Evolutionary conservation across 2,888 invertebrate genomes (phyloP).

Genomic region (Leistus spinibarbis): DNA sequence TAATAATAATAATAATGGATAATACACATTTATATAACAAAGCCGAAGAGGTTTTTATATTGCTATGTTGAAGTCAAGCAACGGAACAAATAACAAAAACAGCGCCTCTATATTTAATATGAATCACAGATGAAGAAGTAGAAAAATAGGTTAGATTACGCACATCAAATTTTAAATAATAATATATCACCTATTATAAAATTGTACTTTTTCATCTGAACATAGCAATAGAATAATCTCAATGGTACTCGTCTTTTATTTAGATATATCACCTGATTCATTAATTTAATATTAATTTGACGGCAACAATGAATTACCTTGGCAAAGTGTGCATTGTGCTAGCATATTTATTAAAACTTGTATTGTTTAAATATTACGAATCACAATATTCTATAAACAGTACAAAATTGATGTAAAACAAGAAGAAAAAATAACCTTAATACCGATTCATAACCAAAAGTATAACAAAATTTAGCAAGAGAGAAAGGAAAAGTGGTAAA

Average conservation of each 20-base stretch:
- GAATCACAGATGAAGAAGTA: slow-evolving; percentile 6
- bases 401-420: slow-evolving; percentile 5
- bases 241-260: neutral
- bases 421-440: neutral
- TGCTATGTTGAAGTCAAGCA: neutral
- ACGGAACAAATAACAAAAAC: neutral
- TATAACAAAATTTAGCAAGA: slow-evolving; percentile 1
- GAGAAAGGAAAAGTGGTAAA: neutral
- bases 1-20: neutral
- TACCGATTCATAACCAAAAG: neutral
- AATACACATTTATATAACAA: neutral
- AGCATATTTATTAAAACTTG: slow-evolving; percentile 5
- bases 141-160: neutral
- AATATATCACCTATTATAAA: neutral
- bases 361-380: neutral
- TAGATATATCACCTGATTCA: slow-evolving; percentile 16
- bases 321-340: slow-evolving; percentile 12
- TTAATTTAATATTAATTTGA: slow-evolving; percentile 7
- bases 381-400: neutral
- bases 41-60: neutral
- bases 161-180: neutral
- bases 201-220: slow-evolving; percentile 8
- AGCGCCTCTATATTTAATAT: neutral
- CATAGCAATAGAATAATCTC: slow-evolving; percentile 18
- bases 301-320: neutral